Conservation (phyloP, 2,888 invertebrate genomes). For the Andrena flavipes region DNA sequence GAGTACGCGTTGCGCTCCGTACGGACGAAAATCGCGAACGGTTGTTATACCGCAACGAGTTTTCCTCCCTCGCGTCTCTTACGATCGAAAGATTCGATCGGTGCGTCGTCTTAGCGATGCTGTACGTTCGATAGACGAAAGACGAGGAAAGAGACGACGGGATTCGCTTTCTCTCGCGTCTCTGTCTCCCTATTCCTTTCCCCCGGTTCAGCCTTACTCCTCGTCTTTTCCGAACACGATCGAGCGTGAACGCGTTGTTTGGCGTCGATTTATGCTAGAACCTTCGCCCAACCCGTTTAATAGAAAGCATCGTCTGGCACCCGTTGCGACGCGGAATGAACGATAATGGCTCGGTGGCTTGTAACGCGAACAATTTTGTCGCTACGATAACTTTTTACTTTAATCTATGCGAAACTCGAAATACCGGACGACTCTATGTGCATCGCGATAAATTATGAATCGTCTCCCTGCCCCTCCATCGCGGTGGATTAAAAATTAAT, state of each 20-base stretch:
- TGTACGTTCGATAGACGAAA: background rate
- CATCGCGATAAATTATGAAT: conserved; percentile 37
- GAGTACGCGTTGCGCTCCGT: background rate
- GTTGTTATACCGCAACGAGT: conserved; percentile 4
- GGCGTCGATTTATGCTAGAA: conserved; percentile 38
- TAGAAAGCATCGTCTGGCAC: conserved; percentile 1
- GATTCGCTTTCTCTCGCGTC: conserved; percentile 6
- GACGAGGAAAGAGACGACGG: conserved; percentile 1
- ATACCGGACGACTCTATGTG: background rate
- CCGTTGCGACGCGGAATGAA: conserved; percentile 12
- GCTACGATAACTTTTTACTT: conserved; percentile 9
- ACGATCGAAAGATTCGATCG: conserved; percentile 26
- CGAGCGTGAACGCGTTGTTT: conserved; percentile 46
- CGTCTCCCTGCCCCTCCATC: conserved; percentile 5
- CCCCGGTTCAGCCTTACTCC: background rate
- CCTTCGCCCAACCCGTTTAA: conserved; percentile 36
- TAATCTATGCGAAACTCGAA: conserved; percentile 28
- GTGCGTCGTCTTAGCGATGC: conserved; percentile 10
- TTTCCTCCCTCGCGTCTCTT: conserved; percentile 22
- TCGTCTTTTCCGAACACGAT: conserved; percentile 19
- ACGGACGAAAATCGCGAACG: conserved; percentile 2
- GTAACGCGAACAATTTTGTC: background rate
- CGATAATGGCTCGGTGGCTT: conserved; percentile 22
- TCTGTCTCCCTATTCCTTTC: conserved; percentile 5
- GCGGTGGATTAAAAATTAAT: conserved; percentile 69